Percentiles rank a stretch among this genome's conserved stretches.
Evolutionary conservation across 2,888 invertebrate species (phyloP).

Genomic region (Erebia aethiops): DNA sequence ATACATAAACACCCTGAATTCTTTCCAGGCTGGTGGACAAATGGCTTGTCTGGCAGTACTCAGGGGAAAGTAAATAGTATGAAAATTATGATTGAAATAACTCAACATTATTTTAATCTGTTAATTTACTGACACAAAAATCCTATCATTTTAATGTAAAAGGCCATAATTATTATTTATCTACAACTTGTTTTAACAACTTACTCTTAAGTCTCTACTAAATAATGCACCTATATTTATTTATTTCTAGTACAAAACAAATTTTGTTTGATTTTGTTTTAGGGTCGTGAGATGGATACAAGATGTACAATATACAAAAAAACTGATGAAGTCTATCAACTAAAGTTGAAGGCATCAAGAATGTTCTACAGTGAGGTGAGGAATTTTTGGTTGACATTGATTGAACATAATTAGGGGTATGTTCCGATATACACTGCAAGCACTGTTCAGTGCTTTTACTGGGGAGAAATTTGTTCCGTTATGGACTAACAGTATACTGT

Average conservation of each 20-base stretch:
- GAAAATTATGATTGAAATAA: conserved; percentile 28
- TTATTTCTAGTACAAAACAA: not conserved
- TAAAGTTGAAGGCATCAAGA: conserved; percentile 98
- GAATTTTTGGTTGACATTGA: not conserved
- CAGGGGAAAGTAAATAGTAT: conserved; percentile 43
- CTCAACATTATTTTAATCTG: conserved; percentile 51
- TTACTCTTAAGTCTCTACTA: too few species aligned
- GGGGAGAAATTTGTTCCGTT: too few species aligned
- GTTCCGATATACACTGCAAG: too few species aligned
- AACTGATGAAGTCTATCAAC: conserved; percentile 97
- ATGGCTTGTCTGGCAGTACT: conserved; percentile 44
- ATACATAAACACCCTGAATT: conserved; percentile 44
- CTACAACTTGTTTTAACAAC: too few species aligned
- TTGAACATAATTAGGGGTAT: too few species aligned
- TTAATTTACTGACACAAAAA: conserved; percentile 52
- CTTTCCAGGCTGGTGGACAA: conserved; percentile 45
- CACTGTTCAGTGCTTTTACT: too few species aligned
- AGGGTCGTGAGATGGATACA: conserved; percentile 96
- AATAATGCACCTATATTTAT: not conserved
- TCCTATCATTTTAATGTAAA: not conserved
- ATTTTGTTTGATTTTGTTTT: conserved; percentile 40
- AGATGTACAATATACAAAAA: conserved; percentile 99
- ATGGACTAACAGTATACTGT: too few species aligned
- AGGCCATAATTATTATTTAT: not conserved
- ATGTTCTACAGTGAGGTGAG: conserved; percentile 92